A percentile compares a stretch with the other conserved stretches of the same genome.
These are phyloP conservation scores for Agrypnia vestita DNA, from an alignment of 1,140 invertebrate genomes.

Conservation along the genomic window DNA sequence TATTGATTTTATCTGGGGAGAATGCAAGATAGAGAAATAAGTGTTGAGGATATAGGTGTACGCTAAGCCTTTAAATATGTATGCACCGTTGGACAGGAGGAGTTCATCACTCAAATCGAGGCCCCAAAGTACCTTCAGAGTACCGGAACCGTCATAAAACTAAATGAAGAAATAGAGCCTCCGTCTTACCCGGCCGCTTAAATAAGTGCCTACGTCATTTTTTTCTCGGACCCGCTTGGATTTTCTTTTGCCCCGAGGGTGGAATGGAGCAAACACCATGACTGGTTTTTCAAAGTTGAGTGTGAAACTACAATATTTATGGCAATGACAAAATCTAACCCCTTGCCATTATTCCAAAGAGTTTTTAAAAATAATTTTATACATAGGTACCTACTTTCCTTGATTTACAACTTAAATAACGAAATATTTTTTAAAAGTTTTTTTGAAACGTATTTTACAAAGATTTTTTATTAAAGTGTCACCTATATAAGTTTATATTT, in stretches of 20 bases:
- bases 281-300: neutral
- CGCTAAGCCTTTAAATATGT: constrained; percentile 49
- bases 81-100: constrained; percentile 30
- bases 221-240: constrained; percentile 40
- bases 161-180: constrained; percentile 61
- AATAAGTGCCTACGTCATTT: constrained; percentile 62
- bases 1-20: no score
- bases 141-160: constrained; percentile 59
- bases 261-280: neutral
- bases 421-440: no score
- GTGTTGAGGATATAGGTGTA: constrained; percentile 28
- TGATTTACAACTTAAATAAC: no score
- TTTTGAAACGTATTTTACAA: no score
- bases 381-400: no score
- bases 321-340: no score
- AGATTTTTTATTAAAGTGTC: no score
- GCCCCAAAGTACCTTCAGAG: constrained; percentile 15
- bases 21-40: neutral
- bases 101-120: constrained; percentile 51
- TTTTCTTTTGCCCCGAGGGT: constrained; percentile 32
- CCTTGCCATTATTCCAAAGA: no score
- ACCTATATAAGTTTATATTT: no score
- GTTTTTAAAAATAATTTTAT: no score
- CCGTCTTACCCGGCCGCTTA: constrained; percentile 41
- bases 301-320: neutral